Evolutionary conservation across 2,113 vertebrate species (phyloP).

Genomic region (Polypterus senegalus): DNA sequence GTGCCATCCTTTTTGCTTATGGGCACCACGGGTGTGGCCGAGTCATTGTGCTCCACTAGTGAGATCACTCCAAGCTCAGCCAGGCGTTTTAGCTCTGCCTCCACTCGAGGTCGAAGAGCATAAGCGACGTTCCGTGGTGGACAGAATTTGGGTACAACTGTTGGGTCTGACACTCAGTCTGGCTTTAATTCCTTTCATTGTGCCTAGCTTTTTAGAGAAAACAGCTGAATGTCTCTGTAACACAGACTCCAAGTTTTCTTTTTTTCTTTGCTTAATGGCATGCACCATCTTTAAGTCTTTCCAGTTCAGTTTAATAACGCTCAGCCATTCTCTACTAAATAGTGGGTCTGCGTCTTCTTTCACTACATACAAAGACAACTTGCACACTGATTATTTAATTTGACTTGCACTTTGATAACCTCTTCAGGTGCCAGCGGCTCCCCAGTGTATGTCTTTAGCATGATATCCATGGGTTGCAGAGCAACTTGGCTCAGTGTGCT

Average conservation of each 20-base stretch:
- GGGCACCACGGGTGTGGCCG: no score
- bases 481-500: background rate
- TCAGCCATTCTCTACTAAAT: slow-evolving; percentile 4
- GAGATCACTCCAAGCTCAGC: no score
- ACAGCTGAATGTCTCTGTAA: slow-evolving; percentile 7
- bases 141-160: no score
- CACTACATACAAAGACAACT: background rate
- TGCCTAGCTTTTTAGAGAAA: background rate
- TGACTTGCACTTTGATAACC: slow-evolving; percentile 3
- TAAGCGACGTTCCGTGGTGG: no score
- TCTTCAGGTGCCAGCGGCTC: slow-evolving; percentile 5
- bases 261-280: background rate
- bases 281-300: no score
- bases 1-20: no score
- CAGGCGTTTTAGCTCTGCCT: no score
- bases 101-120: no score
- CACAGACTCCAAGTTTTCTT: slow-evolving; percentile 2
- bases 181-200: no score
- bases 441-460: slow-evolving; percentile 5
- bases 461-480: slow-evolving; percentile 3
- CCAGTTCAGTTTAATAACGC: background rate
- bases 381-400: background rate
- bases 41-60: no score
- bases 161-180: no score
- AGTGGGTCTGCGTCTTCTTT: slow-evolving; percentile 4